phyloP scores from a whole-genome alignment of 2,797 vertebrate species.

The Leptatherina wallacei region DNA sequence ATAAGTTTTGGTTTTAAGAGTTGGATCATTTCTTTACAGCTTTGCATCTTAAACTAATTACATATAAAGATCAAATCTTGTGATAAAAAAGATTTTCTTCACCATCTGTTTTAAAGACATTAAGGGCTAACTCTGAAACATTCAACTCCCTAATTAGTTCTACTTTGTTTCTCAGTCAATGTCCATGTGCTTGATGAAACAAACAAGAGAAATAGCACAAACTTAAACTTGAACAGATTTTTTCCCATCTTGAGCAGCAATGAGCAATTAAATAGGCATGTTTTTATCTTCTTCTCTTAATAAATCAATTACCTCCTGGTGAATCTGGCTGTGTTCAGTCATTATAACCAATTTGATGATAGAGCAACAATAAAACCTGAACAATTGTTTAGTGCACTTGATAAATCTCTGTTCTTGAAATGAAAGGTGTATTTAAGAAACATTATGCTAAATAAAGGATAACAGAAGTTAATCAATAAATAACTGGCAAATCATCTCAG shows the following conservation, averaged over 20 bases:
- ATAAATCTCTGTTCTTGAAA: constrained; percentile 28
- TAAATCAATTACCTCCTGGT: constrained; percentile 30
- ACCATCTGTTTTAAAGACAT: constrained; percentile 39
- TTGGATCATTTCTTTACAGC: constrained; percentile 3
- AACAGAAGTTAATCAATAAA: constrained; percentile 47
- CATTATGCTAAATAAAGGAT: constrained; percentile 5
- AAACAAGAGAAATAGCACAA: constrained; percentile 40
- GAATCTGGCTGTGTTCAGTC: constrained; percentile 27
- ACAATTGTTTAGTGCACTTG: constrained; percentile 35
- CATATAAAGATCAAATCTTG: constrained; percentile 28
- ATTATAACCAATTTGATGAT: constrained; percentile 32
- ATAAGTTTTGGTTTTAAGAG: constrained; percentile 10
- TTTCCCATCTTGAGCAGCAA: constrained; percentile 27
- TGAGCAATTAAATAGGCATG: constrained; percentile 44
- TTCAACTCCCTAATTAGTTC: constrained; percentile 53
- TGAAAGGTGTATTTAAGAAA: constrained; percentile 2
- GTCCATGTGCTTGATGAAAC: constrained; percentile 41
- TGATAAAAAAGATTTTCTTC: constrained; percentile 26
- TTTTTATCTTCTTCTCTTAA: constrained; percentile 44
- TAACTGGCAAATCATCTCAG: constrained; percentile 64
- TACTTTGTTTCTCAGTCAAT: constrained; percentile 32
- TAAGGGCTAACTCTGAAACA: constrained; percentile 35
- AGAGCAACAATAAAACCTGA: constrained; percentile 26
- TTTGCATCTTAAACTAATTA: constrained; percentile 31
- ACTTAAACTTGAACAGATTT: constrained; percentile 51